phyloP scores from a whole-genome alignment of 2,888 invertebrate species.

The Epistrophella euchroma region DNA sequence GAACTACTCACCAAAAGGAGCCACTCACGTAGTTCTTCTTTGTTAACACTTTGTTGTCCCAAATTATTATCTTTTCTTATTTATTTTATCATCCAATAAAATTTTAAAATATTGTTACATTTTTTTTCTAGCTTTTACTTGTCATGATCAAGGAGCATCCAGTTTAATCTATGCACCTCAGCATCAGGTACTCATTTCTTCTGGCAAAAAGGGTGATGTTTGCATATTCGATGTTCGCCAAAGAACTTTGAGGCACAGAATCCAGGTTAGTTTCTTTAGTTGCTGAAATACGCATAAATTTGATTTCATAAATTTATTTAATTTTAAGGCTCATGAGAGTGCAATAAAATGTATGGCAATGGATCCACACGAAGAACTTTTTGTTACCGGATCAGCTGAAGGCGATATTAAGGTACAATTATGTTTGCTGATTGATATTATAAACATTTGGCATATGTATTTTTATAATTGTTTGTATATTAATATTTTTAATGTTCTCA shows the following conservation, averaged over 20 bases:
- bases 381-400: slow-evolving; percentile 97
- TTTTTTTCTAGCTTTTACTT: slow-evolving; percentile 90
- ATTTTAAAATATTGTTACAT: slow-evolving; percentile 74
- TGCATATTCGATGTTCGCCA: slow-evolving; percentile 98
- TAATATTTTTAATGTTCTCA: slow-evolving; percentile 75
- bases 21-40: too few relatives aligned
- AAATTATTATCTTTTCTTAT: too few relatives aligned
- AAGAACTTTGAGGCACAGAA: slow-evolving; percentile 93
- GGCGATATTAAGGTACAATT: slow-evolving; percentile 93
- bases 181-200: slow-evolving; percentile 96
- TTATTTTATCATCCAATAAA: slow-evolving; percentile 75
- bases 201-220: slow-evolving; percentile 98
- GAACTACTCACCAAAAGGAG: too few relatives aligned
- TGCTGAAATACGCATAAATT: neutral
- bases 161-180: slow-evolving; percentile 95
- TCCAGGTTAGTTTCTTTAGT: slow-evolving; percentile 84
- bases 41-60: too few relatives aligned
- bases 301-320: neutral
- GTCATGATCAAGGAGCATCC: slow-evolving; percentile 97
- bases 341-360: slow-evolving; percentile 97
- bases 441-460: neutral
- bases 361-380: slow-evolving; percentile 97
- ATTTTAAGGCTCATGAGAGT: slow-evolving; percentile 92
- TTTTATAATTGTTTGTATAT: neutral
- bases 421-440: neutral